Conservation (phyloP, 2,797 vertebrate genomes). For the Alca torda region DNA sequence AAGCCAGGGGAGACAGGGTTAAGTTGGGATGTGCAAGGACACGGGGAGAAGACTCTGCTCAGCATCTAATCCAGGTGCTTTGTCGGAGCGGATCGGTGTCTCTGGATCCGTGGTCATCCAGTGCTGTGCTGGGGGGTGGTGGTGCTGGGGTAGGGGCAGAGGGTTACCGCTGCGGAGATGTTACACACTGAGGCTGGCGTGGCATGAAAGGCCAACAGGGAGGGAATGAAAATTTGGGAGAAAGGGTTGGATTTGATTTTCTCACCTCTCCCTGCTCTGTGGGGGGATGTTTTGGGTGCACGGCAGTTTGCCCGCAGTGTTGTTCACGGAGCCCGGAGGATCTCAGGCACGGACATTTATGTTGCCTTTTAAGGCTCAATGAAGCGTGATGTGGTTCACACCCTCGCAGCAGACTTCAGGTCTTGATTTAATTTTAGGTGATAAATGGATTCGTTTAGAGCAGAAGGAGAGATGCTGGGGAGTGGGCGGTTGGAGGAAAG, state of each 20-base stretch:
- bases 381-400: not conserved
- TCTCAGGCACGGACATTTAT: not conserved
- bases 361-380: not conserved
- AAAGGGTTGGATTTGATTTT: not conserved
- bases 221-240: not conserved
- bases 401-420: not conserved
- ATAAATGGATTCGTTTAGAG: not conserved
- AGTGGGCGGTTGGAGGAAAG: not conserved
- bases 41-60: not conserved
- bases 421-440: not conserved
- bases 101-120: not conserved
- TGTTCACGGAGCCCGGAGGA: not conserved
- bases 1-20: not conserved
- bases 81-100: accelerated
- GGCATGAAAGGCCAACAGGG: not conserved
- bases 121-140: accelerated
- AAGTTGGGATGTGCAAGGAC: not conserved
- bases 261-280: not conserved
- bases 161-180: not conserved
- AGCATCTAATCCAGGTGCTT: not conserved
- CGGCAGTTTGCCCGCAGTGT: not conserved
- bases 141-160: not conserved
- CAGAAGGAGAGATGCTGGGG: not conserved
- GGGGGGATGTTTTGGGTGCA: not conserved
- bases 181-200: accelerated